Percentiles rank a stretch among this genome's conserved stretches.
phyloP scores from a whole-genome alignment of 2,888 invertebrate species.

The Drosophila antonietae region DNA sequence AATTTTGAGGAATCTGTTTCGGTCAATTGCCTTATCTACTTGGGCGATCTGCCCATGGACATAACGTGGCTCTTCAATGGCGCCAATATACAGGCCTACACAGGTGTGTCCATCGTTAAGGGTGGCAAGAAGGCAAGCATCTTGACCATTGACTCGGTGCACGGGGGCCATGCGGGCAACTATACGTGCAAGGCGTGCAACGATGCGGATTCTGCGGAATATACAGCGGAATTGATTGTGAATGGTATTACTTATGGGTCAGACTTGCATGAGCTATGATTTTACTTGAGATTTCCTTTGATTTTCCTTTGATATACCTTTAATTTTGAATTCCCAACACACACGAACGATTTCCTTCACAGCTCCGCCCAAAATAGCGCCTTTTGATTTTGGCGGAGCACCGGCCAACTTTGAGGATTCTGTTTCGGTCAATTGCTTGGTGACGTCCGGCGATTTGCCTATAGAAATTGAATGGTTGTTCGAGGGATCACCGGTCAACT shows the following conservation, averaged over 20 bases:
- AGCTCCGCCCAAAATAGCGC: conserved; percentile 92
- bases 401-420: conserved; percentile 90
- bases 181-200: conserved; percentile 91
- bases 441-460: conserved; percentile 89
- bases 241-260: conserved; percentile 86
- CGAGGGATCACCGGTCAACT: conserved; percentile 78
- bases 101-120: conserved; percentile 84
- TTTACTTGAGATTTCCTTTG: conserved; percentile 24
- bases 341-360: conserved; percentile 14
- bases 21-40: conserved; percentile 87
- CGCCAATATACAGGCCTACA: conserved; percentile 82
- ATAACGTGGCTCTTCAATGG: conserved; percentile 86
- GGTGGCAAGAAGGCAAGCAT: conserved; percentile 87
- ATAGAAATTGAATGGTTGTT: conserved; percentile 89
- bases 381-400: conserved; percentile 91
- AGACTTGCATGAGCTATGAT: conserved; percentile 11
- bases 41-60: conserved; percentile 89
- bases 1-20: conserved; percentile 88
- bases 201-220: conserved; percentile 88
- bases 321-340: background rate
- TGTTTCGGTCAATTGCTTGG: conserved; percentile 89
- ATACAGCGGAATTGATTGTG: conserved; percentile 89
- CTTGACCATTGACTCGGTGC: conserved; percentile 87
- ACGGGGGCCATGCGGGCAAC: conserved; percentile 89
- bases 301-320: conserved; percentile 26